Evolutionary conservation across 2,797 vertebrate species (phyloP).

Genomic region (Hirundo rustica): DNA sequence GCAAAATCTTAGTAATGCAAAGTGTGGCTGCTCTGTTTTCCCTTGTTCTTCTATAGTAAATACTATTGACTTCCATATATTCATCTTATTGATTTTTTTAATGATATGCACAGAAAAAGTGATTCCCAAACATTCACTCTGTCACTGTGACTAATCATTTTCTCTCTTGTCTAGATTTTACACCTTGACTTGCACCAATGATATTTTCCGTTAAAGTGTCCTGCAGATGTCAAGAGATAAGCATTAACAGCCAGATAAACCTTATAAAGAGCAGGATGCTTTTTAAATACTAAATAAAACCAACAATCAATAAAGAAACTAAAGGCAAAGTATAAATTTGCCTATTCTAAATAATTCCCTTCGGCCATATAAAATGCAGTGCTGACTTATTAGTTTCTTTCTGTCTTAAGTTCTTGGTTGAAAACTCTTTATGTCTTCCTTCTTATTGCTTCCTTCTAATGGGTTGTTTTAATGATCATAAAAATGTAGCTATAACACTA

Average conservation of each 20-base stretch:
- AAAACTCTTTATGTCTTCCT: neutral
- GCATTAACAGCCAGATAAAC: slow-evolving; percentile 35
- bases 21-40: slow-evolving; percentile 41
- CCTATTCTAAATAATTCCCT: slow-evolving; percentile 13
- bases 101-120: slow-evolving; percentile 89
- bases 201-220: slow-evolving; percentile 76
- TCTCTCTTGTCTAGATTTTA: slow-evolving; percentile 78
- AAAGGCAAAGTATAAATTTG: neutral
- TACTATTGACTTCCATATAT: slow-evolving; percentile 75
- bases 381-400: neutral
- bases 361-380: neutral
- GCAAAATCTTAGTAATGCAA: slow-evolving; percentile 52
- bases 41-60: slow-evolving; percentile 80
- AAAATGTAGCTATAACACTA: neutral
- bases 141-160: slow-evolving; percentile 87
- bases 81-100: slow-evolving; percentile 88
- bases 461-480: neutral
- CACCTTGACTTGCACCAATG: slow-evolving; percentile 76
- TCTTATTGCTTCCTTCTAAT: neutral
- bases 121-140: slow-evolving; percentile 85
- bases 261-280: slow-evolving; percentile 9
- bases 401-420: neutral
- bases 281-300: slow-evolving; percentile 47
- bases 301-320: slow-evolving; percentile 37
- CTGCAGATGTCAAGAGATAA: slow-evolving; percentile 67